Conservation (phyloP, 2,888 invertebrate genomes). For the Hirtodrosophila alboralis region DNA sequence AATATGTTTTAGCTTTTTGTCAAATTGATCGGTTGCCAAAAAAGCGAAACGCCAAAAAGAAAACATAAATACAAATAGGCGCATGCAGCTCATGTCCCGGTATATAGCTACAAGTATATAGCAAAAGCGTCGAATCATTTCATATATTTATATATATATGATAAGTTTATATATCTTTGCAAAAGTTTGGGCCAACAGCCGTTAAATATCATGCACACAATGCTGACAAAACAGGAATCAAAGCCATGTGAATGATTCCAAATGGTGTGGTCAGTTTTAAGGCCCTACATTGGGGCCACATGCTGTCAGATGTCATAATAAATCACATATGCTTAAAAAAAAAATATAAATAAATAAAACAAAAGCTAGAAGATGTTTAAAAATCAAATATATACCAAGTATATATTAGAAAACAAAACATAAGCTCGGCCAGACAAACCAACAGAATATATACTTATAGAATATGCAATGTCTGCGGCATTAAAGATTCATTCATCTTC, state of each 20-base stretch:
- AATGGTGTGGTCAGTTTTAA: conserved; percentile 31
- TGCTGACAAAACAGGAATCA: conserved; percentile 21
- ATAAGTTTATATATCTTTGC: conserved; percentile 11
- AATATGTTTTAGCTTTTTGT: conserved; percentile 49
- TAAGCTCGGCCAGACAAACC: conserved; percentile 23
- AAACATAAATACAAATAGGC: conserved; percentile 54
- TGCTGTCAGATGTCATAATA: conserved; percentile 67
- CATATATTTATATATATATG: conserved; percentile 21
- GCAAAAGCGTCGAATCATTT: conserved; percentile 31
- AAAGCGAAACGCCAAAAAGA: conserved; percentile 50
- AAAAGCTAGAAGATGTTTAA: conserved; percentile 27
- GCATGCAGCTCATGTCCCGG: conserved; percentile 60
- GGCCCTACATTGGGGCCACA: conserved; percentile 37
- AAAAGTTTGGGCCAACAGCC: conserved; percentile 22
- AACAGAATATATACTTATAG: conserved; percentile 26
- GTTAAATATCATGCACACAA: conserved; percentile 48
- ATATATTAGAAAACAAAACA: conserved; percentile 33
- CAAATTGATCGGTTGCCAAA: conserved; percentile 67
- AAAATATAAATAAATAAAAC: conserved; percentile 4
- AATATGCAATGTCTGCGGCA: conserved; percentile 51
- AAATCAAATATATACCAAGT: conserved; percentile 9
- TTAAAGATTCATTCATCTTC: conserved; percentile 68
- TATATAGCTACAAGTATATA: conserved; percentile 35
- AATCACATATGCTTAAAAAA: conserved; percentile 48
- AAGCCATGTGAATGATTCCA: conserved; percentile 44